phyloP scores from a whole-genome alignment of 1,140 invertebrate species.

The Argopecten irradians region DNA sequence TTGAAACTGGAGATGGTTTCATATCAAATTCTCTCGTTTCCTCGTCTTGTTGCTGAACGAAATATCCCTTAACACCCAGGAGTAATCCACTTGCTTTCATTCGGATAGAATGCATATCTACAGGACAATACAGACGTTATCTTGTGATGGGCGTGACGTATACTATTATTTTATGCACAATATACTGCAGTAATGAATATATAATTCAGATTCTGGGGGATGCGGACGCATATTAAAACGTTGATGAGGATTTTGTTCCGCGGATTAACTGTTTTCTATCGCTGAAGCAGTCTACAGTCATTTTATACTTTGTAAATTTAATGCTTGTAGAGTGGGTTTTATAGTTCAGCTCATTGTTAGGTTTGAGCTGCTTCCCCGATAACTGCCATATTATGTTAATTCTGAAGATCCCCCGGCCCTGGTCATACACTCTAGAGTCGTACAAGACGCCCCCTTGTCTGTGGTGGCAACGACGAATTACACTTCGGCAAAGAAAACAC shows the following conservation, averaged over 20 bases:
- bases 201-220: not conserved
- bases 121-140: not conserved
- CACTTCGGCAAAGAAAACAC: not conserved
- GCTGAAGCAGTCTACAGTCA: not conserved
- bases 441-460: not conserved
- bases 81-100: not conserved
- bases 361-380: not conserved
- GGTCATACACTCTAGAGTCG: not conserved
- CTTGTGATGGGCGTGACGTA: not conserved
- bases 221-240: not conserved
- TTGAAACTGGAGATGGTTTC: not conserved
- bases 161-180: not conserved
- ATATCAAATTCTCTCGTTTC: not conserved
- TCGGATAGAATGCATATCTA: not conserved
- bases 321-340: not conserved
- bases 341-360: not conserved
- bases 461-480: not conserved
- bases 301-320: slow-evolving; percentile 4
- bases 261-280: not conserved
- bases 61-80: not conserved
- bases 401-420: not conserved
- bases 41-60: not conserved
- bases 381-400: not conserved
- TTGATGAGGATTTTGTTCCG: not conserved
- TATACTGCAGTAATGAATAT: slow-evolving; percentile 11